Percentiles rank a stretch among this genome's conserved stretches.
Conservation (phyloP, 2,888 invertebrate species). For the Torymus tubicola region DNA sequence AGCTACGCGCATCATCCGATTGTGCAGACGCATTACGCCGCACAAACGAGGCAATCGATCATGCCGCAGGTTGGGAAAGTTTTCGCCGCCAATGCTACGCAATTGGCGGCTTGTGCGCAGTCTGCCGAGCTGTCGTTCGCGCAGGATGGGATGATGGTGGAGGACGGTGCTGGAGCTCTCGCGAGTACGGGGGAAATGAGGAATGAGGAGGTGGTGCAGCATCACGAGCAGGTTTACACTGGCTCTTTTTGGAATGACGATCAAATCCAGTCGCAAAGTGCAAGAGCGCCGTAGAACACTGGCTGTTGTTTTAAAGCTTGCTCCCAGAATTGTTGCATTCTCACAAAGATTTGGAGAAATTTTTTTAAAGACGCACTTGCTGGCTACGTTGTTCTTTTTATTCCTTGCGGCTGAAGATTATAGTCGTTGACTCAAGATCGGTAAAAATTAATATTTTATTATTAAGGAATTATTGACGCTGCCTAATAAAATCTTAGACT, state of each 20-base stretch:
- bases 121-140: neutral
- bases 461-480: no score
- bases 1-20: conserved; percentile 62
- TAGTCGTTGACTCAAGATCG: no score
- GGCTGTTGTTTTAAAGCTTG: neutral
- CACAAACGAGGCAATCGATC: conserved; percentile 48
- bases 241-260: conserved; percentile 59
- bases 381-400: no score
- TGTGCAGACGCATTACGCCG: conserved; percentile 63
- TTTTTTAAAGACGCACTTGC: no score
- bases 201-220: conserved; percentile 53
- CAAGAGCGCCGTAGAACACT: neutral
- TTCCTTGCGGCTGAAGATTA: no score
- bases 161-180: neutral
- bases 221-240: conserved; percentile 75
- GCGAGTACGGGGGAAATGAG: neutral
- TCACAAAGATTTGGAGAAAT: no score
- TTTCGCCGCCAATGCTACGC: conserved; percentile 66
- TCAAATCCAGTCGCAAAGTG: conserved; percentile 16
- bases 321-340: no score
- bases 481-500: no score
- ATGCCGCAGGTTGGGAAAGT: conserved; percentile 59
- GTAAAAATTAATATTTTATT: no score
- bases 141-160: no score
- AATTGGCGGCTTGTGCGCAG: conserved; percentile 27